Percentiles rank a stretch among this genome's conserved stretches.
These are phyloP conservation scores for Cosmia trapezina DNA, from an alignment of 2,888 invertebrate species.

Conservation along the genomic window DNA sequence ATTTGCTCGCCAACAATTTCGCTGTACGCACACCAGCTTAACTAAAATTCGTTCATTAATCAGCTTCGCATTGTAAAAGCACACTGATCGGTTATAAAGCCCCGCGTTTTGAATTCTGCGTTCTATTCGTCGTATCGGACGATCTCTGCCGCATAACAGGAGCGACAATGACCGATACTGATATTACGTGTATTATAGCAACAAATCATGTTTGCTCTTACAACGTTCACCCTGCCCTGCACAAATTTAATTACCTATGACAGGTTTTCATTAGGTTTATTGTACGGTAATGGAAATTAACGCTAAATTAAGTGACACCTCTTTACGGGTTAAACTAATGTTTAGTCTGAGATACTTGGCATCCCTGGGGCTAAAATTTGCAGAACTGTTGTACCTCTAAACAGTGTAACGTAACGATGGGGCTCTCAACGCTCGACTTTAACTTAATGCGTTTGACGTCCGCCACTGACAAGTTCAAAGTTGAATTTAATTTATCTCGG, in stretches of 20 bases:
- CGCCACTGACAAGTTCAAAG: slow-evolving; percentile 71
- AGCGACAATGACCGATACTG: slow-evolving; percentile 15
- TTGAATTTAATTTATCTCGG: slow-evolving; percentile 72
- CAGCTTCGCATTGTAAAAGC: slow-evolving; percentile 62
- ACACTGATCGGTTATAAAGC: slow-evolving; percentile 51
- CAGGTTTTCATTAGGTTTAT: slow-evolving; percentile 46
- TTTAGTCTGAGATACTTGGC: slow-evolving; percentile 39
- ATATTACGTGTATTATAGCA: slow-evolving; percentile 17
- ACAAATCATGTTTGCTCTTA: slow-evolving; percentile 37
- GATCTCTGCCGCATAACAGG: slow-evolving; percentile 21
- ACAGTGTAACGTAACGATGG: slow-evolving; percentile 60
- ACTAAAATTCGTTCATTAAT: slow-evolving; percentile 66
- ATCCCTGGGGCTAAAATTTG: slow-evolving; percentile 32
- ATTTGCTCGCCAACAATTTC: slow-evolving; percentile 76
- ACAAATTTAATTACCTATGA: slow-evolving; percentile 51
- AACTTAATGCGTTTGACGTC: slow-evolving; percentile 71
- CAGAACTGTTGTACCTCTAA: slow-evolving; percentile 48
- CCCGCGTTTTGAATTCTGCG: slow-evolving; percentile 48
- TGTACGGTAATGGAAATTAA: slow-evolving; percentile 41
- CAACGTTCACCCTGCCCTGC: slow-evolving; percentile 15
- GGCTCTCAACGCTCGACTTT: slow-evolving; percentile 62
- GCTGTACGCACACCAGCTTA: slow-evolving; percentile 57
- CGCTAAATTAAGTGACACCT: slow-evolving; percentile 36
- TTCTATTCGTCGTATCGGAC: slow-evolving; percentile 37
- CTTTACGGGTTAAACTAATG: slow-evolving; percentile 40